Evolutionary conservation across 2,888 invertebrate species (phyloP).

Genomic region (Trypoxylon attenuatum): DNA sequence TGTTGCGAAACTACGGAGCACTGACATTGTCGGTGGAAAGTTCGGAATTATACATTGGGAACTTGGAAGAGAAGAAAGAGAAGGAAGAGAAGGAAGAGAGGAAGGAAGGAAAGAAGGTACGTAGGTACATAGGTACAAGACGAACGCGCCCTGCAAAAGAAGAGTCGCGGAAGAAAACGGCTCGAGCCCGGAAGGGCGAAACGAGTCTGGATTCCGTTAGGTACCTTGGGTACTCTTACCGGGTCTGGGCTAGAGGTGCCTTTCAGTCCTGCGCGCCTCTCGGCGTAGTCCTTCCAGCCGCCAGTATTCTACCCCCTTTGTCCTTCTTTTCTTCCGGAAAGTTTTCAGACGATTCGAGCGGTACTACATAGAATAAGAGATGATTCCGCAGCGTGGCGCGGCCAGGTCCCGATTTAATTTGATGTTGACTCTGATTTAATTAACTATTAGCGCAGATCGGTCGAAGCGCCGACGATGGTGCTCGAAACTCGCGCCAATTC

Average conservation of each 20-base stretch:
- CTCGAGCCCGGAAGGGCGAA: constrained; percentile 20
- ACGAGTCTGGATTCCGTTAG: constrained; percentile 43
- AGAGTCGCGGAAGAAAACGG: constrained; percentile 19
- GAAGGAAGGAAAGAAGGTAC: constrained; percentile 36
- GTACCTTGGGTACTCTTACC: constrained; percentile 43
- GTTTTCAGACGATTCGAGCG: constrained; percentile 46
- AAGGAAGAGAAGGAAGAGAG: constrained; percentile 32
- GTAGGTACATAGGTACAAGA: constrained; percentile 26
- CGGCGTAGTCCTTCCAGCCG: neutral
- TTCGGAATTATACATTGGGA: constrained; percentile 70
- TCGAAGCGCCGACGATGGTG: constrained; percentile 27
- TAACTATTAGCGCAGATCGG: constrained; percentile 49
- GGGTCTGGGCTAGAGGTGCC: constrained; percentile 35
- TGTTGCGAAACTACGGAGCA: constrained; percentile 66
- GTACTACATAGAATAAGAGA: constrained; percentile 48
- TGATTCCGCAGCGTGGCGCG: constrained; percentile 38
- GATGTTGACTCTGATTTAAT: constrained; percentile 63
- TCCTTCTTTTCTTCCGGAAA: constrained; percentile 48
- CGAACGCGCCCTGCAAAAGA: constrained; percentile 38
- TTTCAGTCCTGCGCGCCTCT: constrained; percentile 1
- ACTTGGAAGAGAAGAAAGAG: constrained; percentile 55
- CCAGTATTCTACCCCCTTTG: constrained; percentile 17
- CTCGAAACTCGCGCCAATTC: constrained; percentile 21
- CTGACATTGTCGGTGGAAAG: constrained; percentile 67
- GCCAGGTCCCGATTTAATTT: constrained; percentile 55